phyloP scores from a whole-genome alignment of 2,888 invertebrate species.

The Clivina fossor region DNA sequence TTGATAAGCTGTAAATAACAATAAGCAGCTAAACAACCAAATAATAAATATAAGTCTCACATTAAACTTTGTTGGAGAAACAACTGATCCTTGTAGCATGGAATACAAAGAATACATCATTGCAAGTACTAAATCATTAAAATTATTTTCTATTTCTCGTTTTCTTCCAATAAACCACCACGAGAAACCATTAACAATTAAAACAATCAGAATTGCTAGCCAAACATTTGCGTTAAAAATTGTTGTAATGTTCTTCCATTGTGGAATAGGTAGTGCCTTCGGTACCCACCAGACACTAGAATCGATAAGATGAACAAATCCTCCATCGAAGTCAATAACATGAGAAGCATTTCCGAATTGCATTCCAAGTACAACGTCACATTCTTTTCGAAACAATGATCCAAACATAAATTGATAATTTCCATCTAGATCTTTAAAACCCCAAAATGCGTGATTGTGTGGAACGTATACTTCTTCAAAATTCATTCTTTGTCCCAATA shows the following conservation, averaged over 20 bases:
- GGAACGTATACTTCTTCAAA: neutral
- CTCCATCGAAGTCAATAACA: constrained; percentile 8
- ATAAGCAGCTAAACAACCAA: constrained; percentile 22
- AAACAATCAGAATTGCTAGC: constrained; percentile 12
- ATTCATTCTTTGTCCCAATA: constrained; percentile 10
- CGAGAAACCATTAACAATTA: constrained; percentile 11
- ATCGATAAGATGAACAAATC: constrained; percentile 11
- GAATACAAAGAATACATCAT: constrained; percentile 18
- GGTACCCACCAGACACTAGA: constrained; percentile 11
- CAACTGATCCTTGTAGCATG: constrained; percentile 23
- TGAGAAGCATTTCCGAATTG: constrained; percentile 4
- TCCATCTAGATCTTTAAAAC: neutral
- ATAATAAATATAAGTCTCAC: constrained; percentile 19
- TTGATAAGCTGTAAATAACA: constrained; percentile 20
- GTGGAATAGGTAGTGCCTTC: constrained; percentile 6
- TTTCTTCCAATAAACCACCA: constrained; percentile 15
- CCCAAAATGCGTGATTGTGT: constrained; percentile 6
- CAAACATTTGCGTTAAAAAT: constrained; percentile 14
- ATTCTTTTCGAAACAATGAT: neutral
- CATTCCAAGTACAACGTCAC: constrained; percentile 11
- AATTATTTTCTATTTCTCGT: constrained; percentile 2
- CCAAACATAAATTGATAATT: constrained; percentile 8
- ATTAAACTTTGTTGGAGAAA: constrained; percentile 8
- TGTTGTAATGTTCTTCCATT: constrained; percentile 12
- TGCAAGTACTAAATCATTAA: constrained; percentile 12